These are phyloP conservation scores for Enteromius paludinosus DNA, from an alignment of 2,797 vertebrate genomes.

Conservation along the genomic window DNA sequence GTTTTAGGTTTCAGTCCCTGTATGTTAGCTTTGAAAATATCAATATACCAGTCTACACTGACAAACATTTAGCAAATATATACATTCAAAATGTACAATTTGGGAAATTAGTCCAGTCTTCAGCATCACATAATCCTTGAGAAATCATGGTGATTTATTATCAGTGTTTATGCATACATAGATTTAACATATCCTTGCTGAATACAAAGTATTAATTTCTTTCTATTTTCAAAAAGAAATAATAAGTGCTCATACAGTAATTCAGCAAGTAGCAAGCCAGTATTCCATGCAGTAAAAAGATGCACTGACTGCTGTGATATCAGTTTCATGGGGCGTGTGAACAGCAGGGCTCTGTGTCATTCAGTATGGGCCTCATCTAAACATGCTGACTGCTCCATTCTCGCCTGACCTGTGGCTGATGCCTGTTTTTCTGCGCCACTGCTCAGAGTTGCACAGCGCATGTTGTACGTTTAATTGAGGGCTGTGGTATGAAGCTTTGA, in stretches of 20 bases:
- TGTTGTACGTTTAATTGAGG: conserved; percentile 22
- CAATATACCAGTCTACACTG: background rate
- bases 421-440: background rate
- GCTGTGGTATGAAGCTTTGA: conserved; percentile 16
- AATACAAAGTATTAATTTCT: background rate
- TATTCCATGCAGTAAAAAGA: background rate
- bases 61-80: background rate
- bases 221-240: background rate
- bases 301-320: background rate
- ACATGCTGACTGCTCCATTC: background rate
- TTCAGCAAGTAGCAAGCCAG: background rate
- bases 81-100: background rate
- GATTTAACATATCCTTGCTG: background rate
- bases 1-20: background rate
- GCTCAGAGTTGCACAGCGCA: conserved; percentile 12
- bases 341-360: background rate
- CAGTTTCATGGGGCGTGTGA: background rate
- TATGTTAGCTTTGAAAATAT: background rate
- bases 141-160: background rate
- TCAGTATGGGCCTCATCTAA: background rate
- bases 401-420: background rate
- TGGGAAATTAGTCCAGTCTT: background rate
- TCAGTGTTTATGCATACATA: too few relatives aligned
- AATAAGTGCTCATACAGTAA: background rate
- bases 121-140: background rate